Evolutionary conservation across 1,140 invertebrate species (phyloP).

Genomic region (Cotesia glomerata): DNA sequence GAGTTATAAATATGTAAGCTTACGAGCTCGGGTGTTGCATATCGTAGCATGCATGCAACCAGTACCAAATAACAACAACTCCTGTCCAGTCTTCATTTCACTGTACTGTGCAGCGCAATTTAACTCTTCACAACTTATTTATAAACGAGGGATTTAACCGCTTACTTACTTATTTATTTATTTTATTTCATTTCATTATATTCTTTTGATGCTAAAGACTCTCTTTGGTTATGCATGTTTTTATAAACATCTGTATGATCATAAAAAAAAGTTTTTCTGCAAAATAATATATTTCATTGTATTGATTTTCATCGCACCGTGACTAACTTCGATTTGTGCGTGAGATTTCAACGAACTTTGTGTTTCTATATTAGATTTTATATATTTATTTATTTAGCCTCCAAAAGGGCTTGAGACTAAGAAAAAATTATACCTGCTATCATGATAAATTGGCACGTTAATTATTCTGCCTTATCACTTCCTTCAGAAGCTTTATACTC

Average conservation of each 20-base stretch:
- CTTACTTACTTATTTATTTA: not conserved
- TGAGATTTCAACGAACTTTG: slow-evolving; percentile 7
- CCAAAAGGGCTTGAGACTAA: not conserved
- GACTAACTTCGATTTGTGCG: slow-evolving; percentile 14
- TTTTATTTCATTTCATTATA: not conserved
- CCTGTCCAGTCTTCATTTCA: slow-evolving; percentile 10
- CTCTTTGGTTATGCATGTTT: no score
- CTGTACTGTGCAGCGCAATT: not conserved
- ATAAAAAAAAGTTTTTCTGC: no score
- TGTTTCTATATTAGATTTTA: not conserved
- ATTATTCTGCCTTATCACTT: not conserved
- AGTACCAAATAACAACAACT: slow-evolving; percentile 12
- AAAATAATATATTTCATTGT: not conserved
- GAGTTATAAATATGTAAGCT: slow-evolving; percentile 27
- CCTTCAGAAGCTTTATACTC: not conserved
- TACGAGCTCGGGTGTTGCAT: slow-evolving; percentile 24
- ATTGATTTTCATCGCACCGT: not conserved
- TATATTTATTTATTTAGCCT: slow-evolving; percentile 2
- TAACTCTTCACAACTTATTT: not conserved
- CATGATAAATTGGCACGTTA: not conserved
- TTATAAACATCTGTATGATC: no score
- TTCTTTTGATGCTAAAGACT: no score
- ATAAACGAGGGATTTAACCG: not conserved
- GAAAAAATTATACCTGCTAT: not conserved
- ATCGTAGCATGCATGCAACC: not conserved